Percentiles rank a stretch among this genome's conserved stretches.
phyloP scores from a whole-genome alignment of 2,797 vertebrate species.

The Eupleurogrammus muticus region DNA sequence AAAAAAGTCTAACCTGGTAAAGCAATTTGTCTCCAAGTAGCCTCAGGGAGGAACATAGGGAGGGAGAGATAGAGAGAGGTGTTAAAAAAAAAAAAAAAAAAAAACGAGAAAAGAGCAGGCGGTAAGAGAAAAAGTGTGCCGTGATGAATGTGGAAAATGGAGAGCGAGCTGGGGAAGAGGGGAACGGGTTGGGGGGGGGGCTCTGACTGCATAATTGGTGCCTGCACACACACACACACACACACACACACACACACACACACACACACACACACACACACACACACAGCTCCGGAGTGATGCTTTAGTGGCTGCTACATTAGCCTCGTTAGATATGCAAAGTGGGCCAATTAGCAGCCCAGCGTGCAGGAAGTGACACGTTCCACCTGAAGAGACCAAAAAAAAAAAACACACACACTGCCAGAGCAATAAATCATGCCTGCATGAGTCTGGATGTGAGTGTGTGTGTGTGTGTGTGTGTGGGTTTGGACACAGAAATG shows the following conservation, averaged over 20 bases:
- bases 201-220: slow-evolving; percentile 51
- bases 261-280: not conserved
- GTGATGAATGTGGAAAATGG: slow-evolving; percentile 55
- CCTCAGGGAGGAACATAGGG: slow-evolving; percentile 44
- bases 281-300: slow-evolving; percentile 35
- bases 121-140: slow-evolving; percentile 40
- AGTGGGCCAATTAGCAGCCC: slow-evolving; percentile 77
- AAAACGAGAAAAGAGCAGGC: slow-evolving; percentile 42
- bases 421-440: slow-evolving; percentile 67
- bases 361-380: slow-evolving; percentile 75
- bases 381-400: slow-evolving; percentile 77
- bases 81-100: slow-evolving; percentile 30
- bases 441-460: not conserved
- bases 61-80: slow-evolving; percentile 15
- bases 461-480: slow-evolving; percentile 13
- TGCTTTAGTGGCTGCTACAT: slow-evolving; percentile 70
- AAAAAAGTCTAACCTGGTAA: slow-evolving; percentile 33
- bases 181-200: slow-evolving; percentile 16
- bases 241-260: not conserved
- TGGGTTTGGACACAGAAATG: slow-evolving; percentile 38
- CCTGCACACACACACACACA: not conserved
- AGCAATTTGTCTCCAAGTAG: slow-evolving; percentile 57
- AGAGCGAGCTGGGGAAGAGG: slow-evolving; percentile 13
- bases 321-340: slow-evolving; percentile 82
- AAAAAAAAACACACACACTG: slow-evolving; percentile 46